A percentile compares a stretch with the other conserved stretches of the same genome.
These are phyloP conservation scores for Drosophila falleni DNA, from an alignment of 2,888 invertebrate genomes.

Conservation along the genomic window DNA sequence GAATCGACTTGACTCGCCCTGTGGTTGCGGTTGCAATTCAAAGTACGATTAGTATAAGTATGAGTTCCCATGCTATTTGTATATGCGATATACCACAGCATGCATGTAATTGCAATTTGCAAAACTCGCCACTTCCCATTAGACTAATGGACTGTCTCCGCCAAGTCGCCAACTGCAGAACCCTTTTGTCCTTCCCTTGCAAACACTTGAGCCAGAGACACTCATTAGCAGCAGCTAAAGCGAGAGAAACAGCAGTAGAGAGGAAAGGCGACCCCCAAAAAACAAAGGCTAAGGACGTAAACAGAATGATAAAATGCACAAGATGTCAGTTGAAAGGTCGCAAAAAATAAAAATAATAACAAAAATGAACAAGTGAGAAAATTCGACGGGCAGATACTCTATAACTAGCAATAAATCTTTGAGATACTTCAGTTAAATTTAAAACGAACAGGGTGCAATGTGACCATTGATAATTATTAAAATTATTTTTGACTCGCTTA, in stretches of 20 bases:
- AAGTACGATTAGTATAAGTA: neutral
- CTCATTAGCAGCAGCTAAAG: conserved; percentile 45
- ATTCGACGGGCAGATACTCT: neutral
- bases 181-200: conserved; percentile 35
- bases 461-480: too few species aligned
- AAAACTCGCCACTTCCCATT: conserved; percentile 48
- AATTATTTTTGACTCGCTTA: too few species aligned
- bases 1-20: conserved; percentile 5
- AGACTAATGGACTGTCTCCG: conserved; percentile 48
- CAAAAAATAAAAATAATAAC: neutral
- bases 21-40: conserved; percentile 31
- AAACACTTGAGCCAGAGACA: conserved; percentile 41
- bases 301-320: conserved; percentile 50
- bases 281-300: conserved; percentile 40
- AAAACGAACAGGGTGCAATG: neutral
- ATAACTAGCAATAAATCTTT: neutral
- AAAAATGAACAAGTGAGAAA: neutral
- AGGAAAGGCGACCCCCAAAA: conserved; percentile 1
- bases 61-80: neutral
- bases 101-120: conserved; percentile 46
- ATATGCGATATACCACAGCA: conserved; percentile 7
- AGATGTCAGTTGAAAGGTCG: conserved; percentile 29
- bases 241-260: neutral
- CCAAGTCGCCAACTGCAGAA: conserved; percentile 27
- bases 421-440: too few species aligned